phyloP scores from a whole-genome alignment of 2,888 invertebrate genomes.

The Erebia aethiops region DNA sequence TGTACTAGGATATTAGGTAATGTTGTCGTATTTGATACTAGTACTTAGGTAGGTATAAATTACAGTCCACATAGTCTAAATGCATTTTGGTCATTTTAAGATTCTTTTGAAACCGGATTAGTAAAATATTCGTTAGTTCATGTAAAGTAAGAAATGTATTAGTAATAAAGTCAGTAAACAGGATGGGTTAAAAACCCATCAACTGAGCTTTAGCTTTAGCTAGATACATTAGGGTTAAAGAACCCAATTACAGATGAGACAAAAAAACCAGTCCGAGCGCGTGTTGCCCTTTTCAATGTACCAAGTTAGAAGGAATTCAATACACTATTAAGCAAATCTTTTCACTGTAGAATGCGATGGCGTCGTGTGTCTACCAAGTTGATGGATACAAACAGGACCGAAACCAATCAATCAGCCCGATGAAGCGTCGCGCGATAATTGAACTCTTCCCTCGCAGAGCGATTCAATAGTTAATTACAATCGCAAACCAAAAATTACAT shows the following conservation, averaged over 20 bases:
- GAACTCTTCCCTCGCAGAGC: conserved; percentile 75
- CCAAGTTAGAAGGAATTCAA: conserved; percentile 9
- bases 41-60: not conserved
- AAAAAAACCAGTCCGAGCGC: not conserved
- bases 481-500: conserved; percentile 81
- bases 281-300: conserved; percentile 23
- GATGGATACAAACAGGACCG: conserved; percentile 65
- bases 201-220: too few relatives aligned
- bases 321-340: conserved; percentile 48
- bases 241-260: not conserved
- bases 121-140: not conserved
- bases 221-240: too few relatives aligned
- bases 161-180: not conserved
- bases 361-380: conserved; percentile 65
- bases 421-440: conserved; percentile 75
- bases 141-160: not conserved
- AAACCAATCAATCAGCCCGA: conserved; percentile 78
- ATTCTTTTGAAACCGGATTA: too few relatives aligned
- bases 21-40: not conserved
- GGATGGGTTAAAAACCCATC: not conserved
- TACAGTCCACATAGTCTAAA: too few relatives aligned
- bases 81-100: not conserved
- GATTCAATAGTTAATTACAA: conserved; percentile 80
- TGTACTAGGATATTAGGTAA: not conserved
- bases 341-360: conserved; percentile 60